Evolutionary conservation across 2,888 invertebrate genomes (phyloP).

Genomic region (Rhynchonema sp.): DNA sequence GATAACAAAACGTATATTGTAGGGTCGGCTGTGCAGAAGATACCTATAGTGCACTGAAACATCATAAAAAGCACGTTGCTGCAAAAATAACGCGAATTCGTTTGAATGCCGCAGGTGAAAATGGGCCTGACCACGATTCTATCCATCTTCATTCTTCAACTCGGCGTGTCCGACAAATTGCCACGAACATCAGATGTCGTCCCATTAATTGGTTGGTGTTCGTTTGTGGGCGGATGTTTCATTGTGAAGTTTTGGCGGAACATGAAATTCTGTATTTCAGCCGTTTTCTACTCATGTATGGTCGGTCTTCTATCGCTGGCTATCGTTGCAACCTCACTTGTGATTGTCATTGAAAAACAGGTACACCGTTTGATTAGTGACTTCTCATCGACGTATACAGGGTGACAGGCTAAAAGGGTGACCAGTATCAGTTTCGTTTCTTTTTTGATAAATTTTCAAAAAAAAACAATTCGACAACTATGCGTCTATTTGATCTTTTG

Average conservation of each 20-base stretch:
- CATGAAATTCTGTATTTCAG: neutral
- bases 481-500: no score
- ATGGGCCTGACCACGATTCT: slow-evolving; percentile 8
- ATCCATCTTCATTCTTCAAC: slow-evolving; percentile 7
- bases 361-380: slow-evolving; percentile 1
- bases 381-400: no score
- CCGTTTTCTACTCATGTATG: slow-evolving; percentile 3
- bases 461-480: no score
- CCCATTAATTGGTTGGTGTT: slow-evolving; percentile 6
- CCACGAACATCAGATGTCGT: slow-evolving; percentile 7
- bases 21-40: neutral
- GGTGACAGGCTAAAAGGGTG: no score
- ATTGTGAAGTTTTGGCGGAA: neutral
- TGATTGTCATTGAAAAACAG: slow-evolving; percentile 7
- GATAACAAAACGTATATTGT: no score
- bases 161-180: slow-evolving; percentile 7
- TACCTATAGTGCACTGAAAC: slow-evolving; percentile 5
- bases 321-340: slow-evolving; percentile 2
- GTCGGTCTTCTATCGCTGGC: slow-evolving; percentile 5
- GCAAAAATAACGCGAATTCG: neutral
- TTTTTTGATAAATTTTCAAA: no score
- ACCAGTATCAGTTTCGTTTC: no score
- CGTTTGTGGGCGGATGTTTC: neutral
- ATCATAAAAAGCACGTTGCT: slow-evolving; percentile 6
- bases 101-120: slow-evolving; percentile 1